A percentile compares a stretch with the other conserved stretches of the same genome.
Evolutionary conservation across 1,140 invertebrate species (phyloP).

Genomic region (Drosophila ambigua): DNA sequence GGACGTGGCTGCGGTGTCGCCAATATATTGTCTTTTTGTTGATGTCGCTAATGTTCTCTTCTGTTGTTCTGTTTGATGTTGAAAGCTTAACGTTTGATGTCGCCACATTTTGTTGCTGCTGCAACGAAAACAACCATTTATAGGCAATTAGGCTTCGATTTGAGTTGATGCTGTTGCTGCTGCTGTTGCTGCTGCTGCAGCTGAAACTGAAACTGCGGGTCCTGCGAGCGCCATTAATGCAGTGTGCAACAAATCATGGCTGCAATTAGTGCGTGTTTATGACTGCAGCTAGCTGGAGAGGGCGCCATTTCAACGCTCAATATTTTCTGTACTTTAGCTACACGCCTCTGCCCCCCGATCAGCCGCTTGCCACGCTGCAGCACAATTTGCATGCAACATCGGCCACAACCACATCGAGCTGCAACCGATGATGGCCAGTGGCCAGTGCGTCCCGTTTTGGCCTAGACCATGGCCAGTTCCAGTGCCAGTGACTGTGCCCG

Average conservation of each 20-base stretch:
- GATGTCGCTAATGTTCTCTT: constrained; percentile 8
- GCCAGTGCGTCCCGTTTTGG: constrained; percentile 24
- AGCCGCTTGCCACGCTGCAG: constrained; percentile 35
- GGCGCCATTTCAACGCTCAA: constrained; percentile 64
- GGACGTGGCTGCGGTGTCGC: constrained; percentile 42
- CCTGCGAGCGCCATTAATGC: constrained; percentile 62
- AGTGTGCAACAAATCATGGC: constrained; percentile 76
- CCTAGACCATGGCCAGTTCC: constrained; percentile 1
- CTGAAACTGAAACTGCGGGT: constrained; percentile 42
- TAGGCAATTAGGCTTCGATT: constrained; percentile 76
- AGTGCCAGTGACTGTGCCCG: constrained; percentile 11
- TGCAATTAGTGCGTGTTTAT: constrained; percentile 82
- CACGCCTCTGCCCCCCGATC: constrained; percentile 7
- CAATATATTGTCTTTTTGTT: constrained; percentile 28
- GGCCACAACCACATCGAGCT: constrained; percentile 43
- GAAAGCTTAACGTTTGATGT: constrained; percentile 67
- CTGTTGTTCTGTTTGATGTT: constrained; percentile 37
- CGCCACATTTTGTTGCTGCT: constrained; percentile 50
- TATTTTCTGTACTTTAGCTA: constrained; percentile 65
- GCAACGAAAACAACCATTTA: constrained; percentile 74
- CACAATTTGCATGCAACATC: constrained; percentile 8
- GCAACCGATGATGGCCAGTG: constrained; percentile 50
- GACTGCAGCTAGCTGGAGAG: constrained; percentile 41
- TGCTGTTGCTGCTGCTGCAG: constrained; percentile 17
- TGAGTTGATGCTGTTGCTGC: constrained; percentile 47